Evolutionary conservation across 2,113 vertebrate species (phyloP).

Genomic region (cat (Felis catus)): DNA sequence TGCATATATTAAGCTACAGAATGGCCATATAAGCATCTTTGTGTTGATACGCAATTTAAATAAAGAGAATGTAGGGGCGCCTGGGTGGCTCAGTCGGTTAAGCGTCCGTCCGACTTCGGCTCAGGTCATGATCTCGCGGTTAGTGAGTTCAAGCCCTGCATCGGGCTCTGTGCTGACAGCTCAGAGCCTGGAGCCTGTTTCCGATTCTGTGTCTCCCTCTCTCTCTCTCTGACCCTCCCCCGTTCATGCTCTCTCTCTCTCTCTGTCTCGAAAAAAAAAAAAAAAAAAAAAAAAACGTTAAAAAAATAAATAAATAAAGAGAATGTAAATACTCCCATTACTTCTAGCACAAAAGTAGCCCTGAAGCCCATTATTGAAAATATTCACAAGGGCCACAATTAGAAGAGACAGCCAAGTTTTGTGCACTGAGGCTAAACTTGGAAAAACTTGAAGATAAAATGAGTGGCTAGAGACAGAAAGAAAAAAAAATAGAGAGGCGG

Average conservation of each 20-base stretch:
- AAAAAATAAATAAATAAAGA: neutral
- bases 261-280: too few species aligned
- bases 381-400: neutral
- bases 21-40: neutral
- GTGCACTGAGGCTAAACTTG: neutral
- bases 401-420: neutral
- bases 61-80: neutral
- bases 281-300: too few species aligned
- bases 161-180: too few species aligned
- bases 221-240: too few species aligned
- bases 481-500: rapidly evolving
- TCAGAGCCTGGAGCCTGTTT: too few species aligned
- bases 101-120: too few species aligned
- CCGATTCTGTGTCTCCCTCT: too few species aligned
- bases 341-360: neutral
- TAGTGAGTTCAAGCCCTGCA: too few species aligned
- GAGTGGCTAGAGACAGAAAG: neutral
- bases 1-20: neutral
- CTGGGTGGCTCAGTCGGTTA: too few species aligned
- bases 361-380: neutral
- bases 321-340: neutral
- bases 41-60: neutral
- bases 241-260: too few species aligned
- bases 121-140: too few species aligned
- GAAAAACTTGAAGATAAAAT: neutral